phyloP scores from a whole-genome alignment of 1,140 invertebrate species.

The Drosophila sulfurigaster region DNA sequence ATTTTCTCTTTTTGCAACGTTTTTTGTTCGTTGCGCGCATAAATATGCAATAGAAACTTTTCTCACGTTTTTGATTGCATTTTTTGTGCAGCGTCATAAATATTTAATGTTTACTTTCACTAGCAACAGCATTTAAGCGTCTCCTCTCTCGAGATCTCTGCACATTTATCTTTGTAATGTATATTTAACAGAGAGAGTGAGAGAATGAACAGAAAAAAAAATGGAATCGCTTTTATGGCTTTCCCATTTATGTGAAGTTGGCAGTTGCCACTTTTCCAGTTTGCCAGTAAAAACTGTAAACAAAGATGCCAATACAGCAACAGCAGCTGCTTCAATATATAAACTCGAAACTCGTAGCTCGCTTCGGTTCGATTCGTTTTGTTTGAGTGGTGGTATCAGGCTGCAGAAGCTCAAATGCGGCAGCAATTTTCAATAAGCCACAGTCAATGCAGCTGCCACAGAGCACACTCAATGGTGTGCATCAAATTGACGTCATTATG shows the following conservation, averaged over 20 bases:
- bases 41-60: constrained; percentile 83
- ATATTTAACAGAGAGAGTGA: constrained; percentile 5
- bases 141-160: constrained; percentile 32
- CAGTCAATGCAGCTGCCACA: constrained; percentile 4
- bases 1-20: constrained; percentile 33
- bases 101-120: constrained; percentile 74
- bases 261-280: constrained; percentile 1
- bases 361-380: background rate
- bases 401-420: constrained; percentile 3
- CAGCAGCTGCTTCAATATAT: background rate
- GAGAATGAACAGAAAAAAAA: background rate
- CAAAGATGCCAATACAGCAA: constrained; percentile 18
- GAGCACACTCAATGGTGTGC: constrained; percentile 10
- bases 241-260: constrained; percentile 30
- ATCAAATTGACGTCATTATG: constrained; percentile 29
- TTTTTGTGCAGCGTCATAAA: constrained; percentile 79
- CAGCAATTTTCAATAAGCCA: constrained; percentile 29
- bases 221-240: constrained; percentile 45
- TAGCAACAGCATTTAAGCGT: constrained; percentile 11
- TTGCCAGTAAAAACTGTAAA: constrained; percentile 15
- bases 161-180: constrained; percentile 47
- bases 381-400: background rate
- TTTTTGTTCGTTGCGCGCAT: constrained; percentile 61
- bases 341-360: constrained; percentile 1
- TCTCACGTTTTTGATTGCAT: constrained; percentile 81